A percentile compares a stretch with the other conserved stretches of the same genome.
Evolutionary conservation across 2,797 vertebrate species (phyloP).

Genomic region (Synaphobranchus kaupii): DNA sequence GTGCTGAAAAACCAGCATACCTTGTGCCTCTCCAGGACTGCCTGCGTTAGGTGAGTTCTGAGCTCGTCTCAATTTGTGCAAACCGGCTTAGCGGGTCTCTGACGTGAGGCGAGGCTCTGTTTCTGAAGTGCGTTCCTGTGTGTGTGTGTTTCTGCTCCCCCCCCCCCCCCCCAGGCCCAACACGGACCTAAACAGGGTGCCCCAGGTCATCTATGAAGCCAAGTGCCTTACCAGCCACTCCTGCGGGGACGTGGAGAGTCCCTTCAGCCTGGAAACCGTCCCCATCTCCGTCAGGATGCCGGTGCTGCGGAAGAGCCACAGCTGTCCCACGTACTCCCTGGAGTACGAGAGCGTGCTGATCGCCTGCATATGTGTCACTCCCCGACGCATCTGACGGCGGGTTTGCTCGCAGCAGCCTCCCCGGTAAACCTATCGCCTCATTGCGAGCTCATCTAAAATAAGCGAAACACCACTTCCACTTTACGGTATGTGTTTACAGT

Average conservation of each 20-base stretch:
- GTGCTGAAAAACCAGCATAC: too few relatives aligned
- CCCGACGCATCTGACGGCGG: constrained; percentile 52
- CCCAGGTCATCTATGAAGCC: constrained; percentile 73
- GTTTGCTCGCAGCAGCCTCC: neutral
- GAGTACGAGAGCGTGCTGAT: constrained; percentile 73
- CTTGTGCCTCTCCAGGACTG: too few relatives aligned
- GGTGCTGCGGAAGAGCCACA: constrained; percentile 69
- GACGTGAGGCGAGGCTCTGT: neutral
- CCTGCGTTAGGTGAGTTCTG: too few relatives aligned
- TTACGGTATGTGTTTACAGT: neutral
- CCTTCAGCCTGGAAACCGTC: constrained; percentile 68
- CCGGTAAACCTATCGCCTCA: neutral
- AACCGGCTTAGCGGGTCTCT: too few relatives aligned
- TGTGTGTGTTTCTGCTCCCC: neutral
- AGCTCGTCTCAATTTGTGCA: too few relatives aligned
- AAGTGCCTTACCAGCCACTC: constrained; percentile 70
- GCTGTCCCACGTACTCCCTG: constrained; percentile 66
- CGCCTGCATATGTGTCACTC: constrained; percentile 74
- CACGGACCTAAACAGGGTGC: constrained; percentile 68
- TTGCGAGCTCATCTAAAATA: neutral
- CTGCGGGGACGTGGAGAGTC: constrained; percentile 58
- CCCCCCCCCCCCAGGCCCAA: constrained; percentile 59
- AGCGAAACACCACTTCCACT: neutral
- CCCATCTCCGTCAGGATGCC: constrained; percentile 72
- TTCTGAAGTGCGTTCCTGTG: neutral